Percentiles rank a stretch among this genome's conserved stretches.
These are phyloP conservation scores for Leptopilina myrica DNA, from an alignment of 2,888 invertebrate species.

Conservation along the genomic window DNA sequence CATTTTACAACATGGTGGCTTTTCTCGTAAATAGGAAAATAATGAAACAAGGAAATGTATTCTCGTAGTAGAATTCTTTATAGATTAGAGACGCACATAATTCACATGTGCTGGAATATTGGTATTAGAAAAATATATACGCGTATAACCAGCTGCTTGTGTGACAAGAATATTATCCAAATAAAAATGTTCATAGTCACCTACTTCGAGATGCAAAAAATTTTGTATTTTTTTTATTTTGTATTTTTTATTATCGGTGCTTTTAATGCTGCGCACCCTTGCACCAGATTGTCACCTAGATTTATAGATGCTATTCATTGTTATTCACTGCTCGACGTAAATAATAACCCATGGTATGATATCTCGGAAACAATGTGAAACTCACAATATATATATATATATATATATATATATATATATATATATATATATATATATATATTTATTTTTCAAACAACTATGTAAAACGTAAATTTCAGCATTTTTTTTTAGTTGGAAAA, in stretches of 20 bases:
- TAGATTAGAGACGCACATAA: not conserved
- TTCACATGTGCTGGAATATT: not conserved
- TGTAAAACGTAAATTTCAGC: conserved; percentile 38
- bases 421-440: too few species aligned
- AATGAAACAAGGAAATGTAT: not conserved
- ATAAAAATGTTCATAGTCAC: conserved; percentile 4
- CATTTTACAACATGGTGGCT: not conserved
- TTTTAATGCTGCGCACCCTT: conserved; percentile 10
- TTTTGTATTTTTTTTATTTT: not conserved
- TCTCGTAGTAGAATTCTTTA: not conserved
- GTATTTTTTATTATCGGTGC: not conserved
- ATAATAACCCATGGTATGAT: conserved; percentile 62
- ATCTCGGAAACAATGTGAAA: conserved; percentile 61
- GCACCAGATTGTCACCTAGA: conserved; percentile 60
- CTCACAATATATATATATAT: conserved; percentile 52
- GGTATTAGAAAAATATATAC: not conserved
- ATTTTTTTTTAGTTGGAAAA: too few species aligned
- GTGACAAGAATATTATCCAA: not conserved
- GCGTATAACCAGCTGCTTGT: conserved; percentile 4
- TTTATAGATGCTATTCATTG: conserved; percentile 66
- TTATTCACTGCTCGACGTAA: conserved; percentile 65
- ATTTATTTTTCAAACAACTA: conserved; percentile 32
- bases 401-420: too few species aligned
- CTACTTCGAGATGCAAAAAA: conserved; percentile 14
- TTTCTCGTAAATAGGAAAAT: not conserved